Base-by-base conservation (phyloP, 2,888 invertebrate genomes). In the Geophilus truncorum region DNA sequence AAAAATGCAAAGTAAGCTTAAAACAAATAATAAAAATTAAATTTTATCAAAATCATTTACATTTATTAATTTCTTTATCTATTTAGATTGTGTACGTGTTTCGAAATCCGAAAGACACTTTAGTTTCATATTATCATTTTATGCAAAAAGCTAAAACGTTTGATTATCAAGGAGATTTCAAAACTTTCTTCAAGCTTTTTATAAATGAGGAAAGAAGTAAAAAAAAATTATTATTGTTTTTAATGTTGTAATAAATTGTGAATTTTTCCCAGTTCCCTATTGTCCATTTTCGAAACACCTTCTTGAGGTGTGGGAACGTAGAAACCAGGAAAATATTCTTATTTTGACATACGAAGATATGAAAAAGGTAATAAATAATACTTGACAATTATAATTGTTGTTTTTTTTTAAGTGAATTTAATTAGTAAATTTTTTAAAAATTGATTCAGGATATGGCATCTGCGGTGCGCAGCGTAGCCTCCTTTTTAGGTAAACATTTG, bases 71-170 rank as follows among this genome's bases (percentile, higher is more conserved):
- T 32, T 30, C 2, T 21, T 51, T 28, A 12, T 28, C 79, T 80
- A n/a, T n/a, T 25, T 83, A 95, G 93, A 91, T 94, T 23, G 90
- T 96, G 77, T 96, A 95, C 85, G 92, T 95, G 0, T 93, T 93
- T 0, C 89, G 96, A 80, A 94, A 96, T 87, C 94, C 95, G 0
- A 93, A 94, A 86, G 95, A 96, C 86, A 93, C 94, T 0, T 92
- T 91, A 0, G 93, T 95, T 0, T 95, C 95, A 0, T 94, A 91
- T 87, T 96, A 92, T 85, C 92, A 94, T 77, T 93, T 93, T 86
- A 90, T 90, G 81, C 88, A 93, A 80, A 89, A 94, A 51, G 83
- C 82, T 21, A 77, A 87, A 90, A 0, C 89, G 90, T 84, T 87
- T 86, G 21, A 4, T 1, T 77, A 78, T 25, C 15, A 45, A 10